Percentiles rank a stretch among this genome's conserved stretches.
These are phyloP conservation scores for Chydorus sphaericus DNA, from an alignment of 2,888 invertebrate genomes.

Conservation along the genomic window DNA sequence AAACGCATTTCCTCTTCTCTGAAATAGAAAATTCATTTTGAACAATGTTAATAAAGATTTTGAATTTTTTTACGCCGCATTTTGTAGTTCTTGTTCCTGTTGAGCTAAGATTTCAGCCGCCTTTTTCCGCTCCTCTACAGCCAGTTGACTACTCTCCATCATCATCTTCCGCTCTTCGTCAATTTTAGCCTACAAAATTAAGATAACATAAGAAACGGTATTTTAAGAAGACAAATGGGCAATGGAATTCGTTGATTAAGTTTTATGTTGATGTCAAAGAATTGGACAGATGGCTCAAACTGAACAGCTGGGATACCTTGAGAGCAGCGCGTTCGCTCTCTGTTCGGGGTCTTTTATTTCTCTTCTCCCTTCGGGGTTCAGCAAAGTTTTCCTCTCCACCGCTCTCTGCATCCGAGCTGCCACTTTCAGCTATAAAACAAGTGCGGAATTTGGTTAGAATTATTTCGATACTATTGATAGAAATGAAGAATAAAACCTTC, in stretches of 20 bases:
- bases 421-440: neutral
- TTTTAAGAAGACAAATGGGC: neutral
- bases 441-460: neutral
- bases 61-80: constrained; percentile 43
- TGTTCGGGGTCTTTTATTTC: constrained; percentile 29
- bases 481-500: too few species aligned
- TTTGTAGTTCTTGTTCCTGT: constrained; percentile 56
- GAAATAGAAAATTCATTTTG: constrained; percentile 8
- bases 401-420: neutral
- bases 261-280: neutral
- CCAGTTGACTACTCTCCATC: constrained; percentile 34
- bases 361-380: constrained; percentile 22
- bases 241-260: too few species aligned
- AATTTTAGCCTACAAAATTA: constrained; percentile 27
- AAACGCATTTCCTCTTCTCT: constrained; percentile 41
- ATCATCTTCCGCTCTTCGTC: constrained; percentile 31
- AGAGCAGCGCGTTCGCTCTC: constrained; percentile 34
- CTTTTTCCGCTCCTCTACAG: constrained; percentile 45
- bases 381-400: neutral
- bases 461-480: too few species aligned
- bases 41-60: neutral
- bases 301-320: constrained; percentile 24
- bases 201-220: too few species aligned
- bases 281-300: neutral
- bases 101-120: constrained; percentile 42